Evolutionary conservation across 2,888 invertebrate species (phyloP).

Genomic region (Apeira syringaria): DNA sequence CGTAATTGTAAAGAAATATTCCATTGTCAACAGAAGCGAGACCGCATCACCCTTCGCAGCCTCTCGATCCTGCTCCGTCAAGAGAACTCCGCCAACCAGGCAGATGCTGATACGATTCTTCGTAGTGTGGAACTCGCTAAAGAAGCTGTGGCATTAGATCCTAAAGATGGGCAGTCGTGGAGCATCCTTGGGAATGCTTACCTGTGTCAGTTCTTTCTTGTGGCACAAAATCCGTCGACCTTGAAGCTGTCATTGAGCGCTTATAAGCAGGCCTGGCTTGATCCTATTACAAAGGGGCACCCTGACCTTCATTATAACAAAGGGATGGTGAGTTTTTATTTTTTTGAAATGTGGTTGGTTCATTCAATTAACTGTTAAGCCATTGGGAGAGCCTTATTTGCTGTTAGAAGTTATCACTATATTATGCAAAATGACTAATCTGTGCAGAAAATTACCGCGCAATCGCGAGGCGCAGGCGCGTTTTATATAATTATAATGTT

Average conservation of each 20-base stretch:
- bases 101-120: constrained; percentile 85
- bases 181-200: constrained; percentile 93
- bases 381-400: too few species aligned
- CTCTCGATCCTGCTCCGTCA: constrained; percentile 92
- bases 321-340: constrained; percentile 88
- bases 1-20: constrained; percentile 24
- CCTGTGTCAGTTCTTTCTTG: constrained; percentile 90
- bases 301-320: constrained; percentile 93
- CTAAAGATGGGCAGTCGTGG: constrained; percentile 92
- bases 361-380: too few species aligned
- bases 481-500: too few species aligned
- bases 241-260: constrained; percentile 90
- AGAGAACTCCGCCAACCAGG: constrained; percentile 67
- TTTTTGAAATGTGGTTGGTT: too few species aligned
- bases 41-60: constrained; percentile 90
- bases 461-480: too few species aligned
- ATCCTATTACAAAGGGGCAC: constrained; percentile 87
- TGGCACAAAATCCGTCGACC: constrained; percentile 88
- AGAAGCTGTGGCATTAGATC: constrained; percentile 91
- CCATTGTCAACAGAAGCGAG: constrained; percentile 81
- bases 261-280: constrained; percentile 90
- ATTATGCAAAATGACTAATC: too few species aligned
- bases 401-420: too few species aligned
- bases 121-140: constrained; percentile 91
- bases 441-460: too few species aligned